These are phyloP conservation scores for Plebejus anna DNA, from an alignment of 2,888 invertebrate genomes.

Conservation along the genomic window DNA sequence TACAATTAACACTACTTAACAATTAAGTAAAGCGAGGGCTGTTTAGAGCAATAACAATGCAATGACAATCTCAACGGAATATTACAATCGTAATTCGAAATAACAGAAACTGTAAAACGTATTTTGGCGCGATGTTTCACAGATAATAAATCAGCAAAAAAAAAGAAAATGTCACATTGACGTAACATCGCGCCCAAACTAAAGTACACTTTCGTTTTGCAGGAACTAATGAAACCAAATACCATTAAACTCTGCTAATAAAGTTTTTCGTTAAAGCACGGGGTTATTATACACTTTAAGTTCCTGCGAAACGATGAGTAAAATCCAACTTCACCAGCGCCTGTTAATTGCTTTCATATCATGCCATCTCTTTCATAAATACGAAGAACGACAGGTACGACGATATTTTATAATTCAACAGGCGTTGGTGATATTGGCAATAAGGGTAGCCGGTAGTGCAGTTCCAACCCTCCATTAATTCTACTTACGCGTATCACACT, in stretches of 20 bases:
- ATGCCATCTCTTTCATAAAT: too few relatives aligned
- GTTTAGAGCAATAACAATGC: constrained; percentile 41
- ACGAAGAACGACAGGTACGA: background rate
- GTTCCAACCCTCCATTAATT: constrained; percentile 52
- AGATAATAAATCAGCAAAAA: constrained; percentile 6
- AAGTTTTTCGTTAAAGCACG: background rate
- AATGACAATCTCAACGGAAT: constrained; percentile 35
- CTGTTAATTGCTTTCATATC: background rate
- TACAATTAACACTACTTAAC: constrained; percentile 78
- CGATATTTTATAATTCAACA: background rate
- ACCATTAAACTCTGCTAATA: background rate
- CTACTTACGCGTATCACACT: constrained; percentile 79
- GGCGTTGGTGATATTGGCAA: background rate
- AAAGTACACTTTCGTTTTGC: background rate
- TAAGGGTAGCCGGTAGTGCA: constrained; percentile 14
- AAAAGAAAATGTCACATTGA: background rate
- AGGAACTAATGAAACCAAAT: constrained; percentile 11
- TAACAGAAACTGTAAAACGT: constrained; percentile 17
- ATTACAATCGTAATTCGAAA: constrained; percentile 26
- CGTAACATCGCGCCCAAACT: constrained; percentile 5
- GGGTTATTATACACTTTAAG: background rate
- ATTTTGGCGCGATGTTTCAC: background rate
- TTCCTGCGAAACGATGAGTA: background rate
- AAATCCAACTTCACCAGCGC: background rate
- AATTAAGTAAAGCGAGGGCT: constrained; percentile 73